Base-by-base conservation (phyloP, 2,797 vertebrate species). In the Galaxias olidus region DNA sequence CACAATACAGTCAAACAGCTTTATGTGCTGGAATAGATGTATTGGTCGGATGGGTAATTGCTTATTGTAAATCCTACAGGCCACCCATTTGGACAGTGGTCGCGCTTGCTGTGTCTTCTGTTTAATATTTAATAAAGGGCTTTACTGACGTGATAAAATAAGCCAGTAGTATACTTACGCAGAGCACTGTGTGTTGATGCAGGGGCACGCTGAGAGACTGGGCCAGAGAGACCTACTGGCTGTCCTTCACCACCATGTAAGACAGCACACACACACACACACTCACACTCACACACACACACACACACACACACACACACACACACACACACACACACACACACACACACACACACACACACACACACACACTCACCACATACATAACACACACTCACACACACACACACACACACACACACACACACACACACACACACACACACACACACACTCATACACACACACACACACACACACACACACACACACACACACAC, bases 181-280 rank as follows among this genome's bases (percentile, higher is more conserved):
- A 65, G 51, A 0, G 1, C 18, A 1, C 46, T 55, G 49, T 69
- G n/a, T 18, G 12, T 69, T 68, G 45, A 56, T 67, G 63, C 76
- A 93, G 92, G 89, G 45, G 81, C 3, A 13, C 65, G 12, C 88
- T 94, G 51, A 82, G 48, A 44, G 0, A 0, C 0, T 94, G 91
- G 91, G 73, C 80, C 0, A 4, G 0, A 41, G 0, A 12, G 0
- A 81, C 66, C 65, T 1, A 1, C 49, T 93, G 91, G 90, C 91
- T 94, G 73, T 58, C 82, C 65, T 92, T 75, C 63, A 8, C 71
- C n/a, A 83, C 88, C 79, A 81, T 93, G 93, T 94, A 88, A 93
- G 91, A 67, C 11, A 49, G 63, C 43, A 4, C 41, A n/a, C 18
- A n/a, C 30, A 12, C 57, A 44, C 44, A 8, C 9, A n/a, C 20